Evolutionary conservation across 2,888 invertebrate species (phyloP), one percentile per base, ranked within the genome.

Genomic region (Dryobotodes eremita): DNA sequence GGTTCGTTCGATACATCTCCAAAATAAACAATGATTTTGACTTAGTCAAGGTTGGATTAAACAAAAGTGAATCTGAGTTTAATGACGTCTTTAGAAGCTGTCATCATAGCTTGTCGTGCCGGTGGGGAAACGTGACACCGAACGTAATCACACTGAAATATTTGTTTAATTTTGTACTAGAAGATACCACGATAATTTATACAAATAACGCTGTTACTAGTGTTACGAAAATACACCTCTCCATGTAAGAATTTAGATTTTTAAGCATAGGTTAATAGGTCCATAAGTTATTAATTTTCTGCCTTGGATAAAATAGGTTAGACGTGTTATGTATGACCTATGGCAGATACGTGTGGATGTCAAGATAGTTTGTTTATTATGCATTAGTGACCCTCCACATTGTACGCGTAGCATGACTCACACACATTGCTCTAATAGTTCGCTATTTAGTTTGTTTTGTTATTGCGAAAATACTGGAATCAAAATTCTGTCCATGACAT

Each of bases 91-190:
- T 23, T 26, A 10, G 4, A 53, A 55, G 4, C 48, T 68, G 50
- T 69, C 50, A 76, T 62, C 26, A 26, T 13, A 69, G 36, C 4
- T 61, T 79, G 78, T 55, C 50, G 42, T 68, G 53, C 42, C 36
- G 59, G 46, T 20, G 48, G 50, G 15, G 10, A 62, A 85, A 86
- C 77, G 73, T 77, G 83, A 71, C 72, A 42, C 3, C 26, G 61
- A 61, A 62, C 57, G 77, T 66, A 82, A 82, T 71, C 65, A 55
- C 23, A 53, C 11, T 69, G 61, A 77, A 77, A 77, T 86, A 71
- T 82, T 86, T 82, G 70, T 82, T 86, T 73, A 71, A 55, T 71
- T 66, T 73, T 73, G 61, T 83, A 73, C 82, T 86, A 77, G 59
- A 76, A 83, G 86, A 82, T 83, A 82, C 73, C 65, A 73, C 17